Conservation (phyloP, 2,888 invertebrate genomes). For the Vanessa cardui region DNA sequence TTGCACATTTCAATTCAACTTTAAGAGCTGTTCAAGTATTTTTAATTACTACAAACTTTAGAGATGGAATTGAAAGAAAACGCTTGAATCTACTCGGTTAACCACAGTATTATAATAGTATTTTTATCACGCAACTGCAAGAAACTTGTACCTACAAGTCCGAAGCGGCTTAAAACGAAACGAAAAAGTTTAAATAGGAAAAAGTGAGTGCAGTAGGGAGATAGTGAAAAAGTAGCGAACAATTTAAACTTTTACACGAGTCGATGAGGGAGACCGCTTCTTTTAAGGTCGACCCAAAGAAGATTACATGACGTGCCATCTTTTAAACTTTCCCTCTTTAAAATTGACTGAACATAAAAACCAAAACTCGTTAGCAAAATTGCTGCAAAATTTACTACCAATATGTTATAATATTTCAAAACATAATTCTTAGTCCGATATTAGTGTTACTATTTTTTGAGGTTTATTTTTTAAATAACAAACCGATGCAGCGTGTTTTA, state of each 20-base stretch:
- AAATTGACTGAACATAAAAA: neutral
- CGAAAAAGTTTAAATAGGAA: slow-evolving; percentile 80
- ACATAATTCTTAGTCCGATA: too few species aligned
- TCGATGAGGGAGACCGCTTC: slow-evolving; percentile 62
- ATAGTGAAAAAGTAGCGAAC: slow-evolving; percentile 77
- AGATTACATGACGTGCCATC: slow-evolving; percentile 62
- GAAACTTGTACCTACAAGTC: slow-evolving; percentile 51
- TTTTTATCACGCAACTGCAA: slow-evolving; percentile 48
- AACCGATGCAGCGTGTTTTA: neutral
- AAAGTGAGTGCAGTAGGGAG: slow-evolving; percentile 72
- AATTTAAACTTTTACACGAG: slow-evolving; percentile 75
- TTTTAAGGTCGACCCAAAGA: slow-evolving; percentile 55
- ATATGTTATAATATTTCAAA: too few species aligned
- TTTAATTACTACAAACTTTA: slow-evolving; percentile 4
- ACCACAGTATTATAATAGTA: slow-evolving; percentile 42
- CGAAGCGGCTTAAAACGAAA: slow-evolving; percentile 69
- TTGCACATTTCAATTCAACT: too few species aligned
- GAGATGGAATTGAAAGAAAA: slow-evolving; percentile 37
- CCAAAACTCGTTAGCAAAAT: neutral
- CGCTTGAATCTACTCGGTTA: slow-evolving; percentile 34
- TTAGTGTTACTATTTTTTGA: neutral
- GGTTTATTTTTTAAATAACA: neutral
- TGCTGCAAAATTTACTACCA: too few species aligned
- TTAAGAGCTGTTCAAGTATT: neutral
- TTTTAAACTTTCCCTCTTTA: slow-evolving; percentile 17